Percentiles rank a stretch among this genome's conserved stretches.
phyloP scores from a whole-genome alignment of 2,113 vertebrate genomes.

The Anoplopoma fimbria region DNA sequence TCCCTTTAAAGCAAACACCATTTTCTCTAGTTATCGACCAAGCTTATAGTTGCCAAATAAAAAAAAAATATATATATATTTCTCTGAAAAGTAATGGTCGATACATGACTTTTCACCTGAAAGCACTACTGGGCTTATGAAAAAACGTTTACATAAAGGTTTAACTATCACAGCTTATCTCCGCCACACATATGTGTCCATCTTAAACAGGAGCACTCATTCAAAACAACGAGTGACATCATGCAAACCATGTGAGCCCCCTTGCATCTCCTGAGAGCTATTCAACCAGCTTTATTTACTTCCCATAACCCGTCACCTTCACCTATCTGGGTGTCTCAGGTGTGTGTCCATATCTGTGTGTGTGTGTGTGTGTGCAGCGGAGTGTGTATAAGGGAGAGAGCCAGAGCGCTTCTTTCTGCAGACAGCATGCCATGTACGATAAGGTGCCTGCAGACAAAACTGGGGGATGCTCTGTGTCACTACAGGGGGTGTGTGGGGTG shows the following conservation, averaged over 20 bases:
- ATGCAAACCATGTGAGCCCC: conserved; percentile 24
- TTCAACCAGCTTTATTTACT: conserved; percentile 55
- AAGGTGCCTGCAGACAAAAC: conserved; percentile 58
- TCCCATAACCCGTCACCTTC: conserved; percentile 24
- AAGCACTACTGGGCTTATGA: not conserved
- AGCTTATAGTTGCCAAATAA: not conserved
- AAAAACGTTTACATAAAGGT: not conserved
- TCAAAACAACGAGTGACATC: conserved; percentile 9
- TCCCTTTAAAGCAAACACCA: too few relatives aligned
- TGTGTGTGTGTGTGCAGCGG: not conserved
- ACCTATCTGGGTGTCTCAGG: conserved; percentile 42
- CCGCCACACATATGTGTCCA: not conserved
- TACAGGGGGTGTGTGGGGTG: not conserved
- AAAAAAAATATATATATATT: not conserved
- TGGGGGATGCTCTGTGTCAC: conserved; percentile 33
- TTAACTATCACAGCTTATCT: not conserved
- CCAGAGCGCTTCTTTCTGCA: conserved; percentile 30
- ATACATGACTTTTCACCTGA: not conserved
- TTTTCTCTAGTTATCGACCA: not conserved
- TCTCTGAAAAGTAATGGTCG: not conserved
- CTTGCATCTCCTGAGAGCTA: conserved; percentile 37
- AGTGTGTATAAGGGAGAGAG: conserved; percentile 52
- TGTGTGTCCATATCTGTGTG: conserved; percentile 33
- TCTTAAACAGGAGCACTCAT: not conserved
- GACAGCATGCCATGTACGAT: conserved; percentile 65